Base-by-base conservation (phyloP, 1,140 invertebrate genomes). In the Thereuonema tuberculata region DNA sequence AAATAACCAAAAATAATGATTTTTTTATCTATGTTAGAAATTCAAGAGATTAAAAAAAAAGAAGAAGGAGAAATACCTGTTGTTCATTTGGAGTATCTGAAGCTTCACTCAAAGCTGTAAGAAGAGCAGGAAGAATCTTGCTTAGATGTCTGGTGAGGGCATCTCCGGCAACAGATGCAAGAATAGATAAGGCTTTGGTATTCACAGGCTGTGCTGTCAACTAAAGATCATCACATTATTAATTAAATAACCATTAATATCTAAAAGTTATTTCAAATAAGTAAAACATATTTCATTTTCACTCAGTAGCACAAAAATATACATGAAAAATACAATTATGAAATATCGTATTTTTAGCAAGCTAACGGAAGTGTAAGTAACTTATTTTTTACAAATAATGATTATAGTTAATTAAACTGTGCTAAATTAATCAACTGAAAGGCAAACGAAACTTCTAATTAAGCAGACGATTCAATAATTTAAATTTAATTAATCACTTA, bases 101-200 rank as follows among this genome's bases (percentile, higher is more conserved):
- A 50, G 72, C 73, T 43, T 71, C 80, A 62, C 81, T 81, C 2
- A 96, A 74, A 14, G 90, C 85, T 1, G 82, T 81, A 59, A 97
- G 78, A 50, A 98, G 76, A 21, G 94, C 90, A 14, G 92, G 90
- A 56, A 98, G 73, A 64, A 98, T 93, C 72, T 89, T 92, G 59
- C 83, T 80, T 60, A 98, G 76, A 72, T 95, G 93, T 70, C 86
- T 85, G 1, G 88, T 91, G n/a, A 98, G 75, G 25, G 92, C 84
- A 69, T 96, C 91, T 27, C 87, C 91, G 63, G 93, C 92, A 3
- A 95, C 93, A 24, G 90, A 88, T 2, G 92, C 89, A 53, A 97
- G 75, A 66, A 93, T 87, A 2, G 92, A 91, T 20, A 98, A 73
- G 2, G 93, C 93, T 76, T 91, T 88, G 1, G 91, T 94, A 74